These are phyloP conservation scores for Aythya baeri DNA, from an alignment of 2,113 vertebrate species.

Conservation along the genomic window DNA sequence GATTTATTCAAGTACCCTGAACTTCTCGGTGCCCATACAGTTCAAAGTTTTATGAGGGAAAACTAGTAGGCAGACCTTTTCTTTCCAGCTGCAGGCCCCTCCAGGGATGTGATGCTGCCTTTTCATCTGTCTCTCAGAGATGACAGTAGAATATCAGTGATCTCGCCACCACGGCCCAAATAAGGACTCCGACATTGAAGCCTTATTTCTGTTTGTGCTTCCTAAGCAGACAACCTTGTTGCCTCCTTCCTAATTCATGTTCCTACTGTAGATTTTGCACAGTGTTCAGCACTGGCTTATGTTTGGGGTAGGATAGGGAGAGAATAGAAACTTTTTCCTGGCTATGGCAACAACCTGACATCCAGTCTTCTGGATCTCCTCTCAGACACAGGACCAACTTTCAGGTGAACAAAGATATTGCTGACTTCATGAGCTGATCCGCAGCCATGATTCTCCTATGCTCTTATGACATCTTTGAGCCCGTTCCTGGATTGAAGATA, in stretches of 20 bases:
- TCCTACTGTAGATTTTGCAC: not conserved
- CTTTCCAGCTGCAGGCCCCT: not conserved
- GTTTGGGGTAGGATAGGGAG: not conserved
- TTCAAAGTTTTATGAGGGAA: not conserved
- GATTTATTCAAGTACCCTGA: not conserved
- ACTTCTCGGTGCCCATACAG: not conserved
- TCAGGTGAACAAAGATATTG: not conserved
- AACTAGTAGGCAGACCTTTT: not conserved
- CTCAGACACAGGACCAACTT: not conserved
- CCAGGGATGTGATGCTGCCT: not conserved
- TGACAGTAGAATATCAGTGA: not conserved
- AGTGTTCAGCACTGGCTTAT: not conserved
- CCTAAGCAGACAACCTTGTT: no score
- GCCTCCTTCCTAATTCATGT: not conserved
- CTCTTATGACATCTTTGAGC: not conserved
- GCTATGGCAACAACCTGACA: not conserved
- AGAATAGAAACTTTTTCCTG: not conserved
- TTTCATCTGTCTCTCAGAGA: not conserved
- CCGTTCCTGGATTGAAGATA: not conserved
- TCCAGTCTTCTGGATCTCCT: not conserved
- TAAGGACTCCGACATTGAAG: not conserved
- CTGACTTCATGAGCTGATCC: not conserved
- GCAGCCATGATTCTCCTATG: not conserved
- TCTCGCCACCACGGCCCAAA: not conserved
- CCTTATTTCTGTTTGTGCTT: not conserved